Percentiles rank a stretch among this genome's conserved stretches.
Evolutionary conservation across 2,797 vertebrate species (phyloP).

Genomic region (Denticeps clupeoides): DNA sequence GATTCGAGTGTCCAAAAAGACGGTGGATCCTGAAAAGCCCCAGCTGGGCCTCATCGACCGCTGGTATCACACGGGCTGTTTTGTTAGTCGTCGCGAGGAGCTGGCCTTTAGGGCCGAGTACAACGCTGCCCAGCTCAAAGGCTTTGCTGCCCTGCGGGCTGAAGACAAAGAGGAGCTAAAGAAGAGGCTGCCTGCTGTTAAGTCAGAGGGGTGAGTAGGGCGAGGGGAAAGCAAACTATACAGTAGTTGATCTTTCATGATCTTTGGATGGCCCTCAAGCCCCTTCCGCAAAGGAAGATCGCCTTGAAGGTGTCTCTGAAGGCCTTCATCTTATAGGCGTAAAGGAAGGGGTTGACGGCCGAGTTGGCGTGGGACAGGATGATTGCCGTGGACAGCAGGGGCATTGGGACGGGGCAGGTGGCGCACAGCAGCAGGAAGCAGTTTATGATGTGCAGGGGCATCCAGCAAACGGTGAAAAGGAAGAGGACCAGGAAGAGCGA

Average conservation of each 20-base stretch:
- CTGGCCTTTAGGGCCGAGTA: constrained; percentile 76
- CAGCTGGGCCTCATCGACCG: constrained; percentile 95
- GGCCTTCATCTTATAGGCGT: constrained; percentile 58
- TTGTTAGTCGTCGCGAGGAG: constrained; percentile 72
- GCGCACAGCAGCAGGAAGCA: constrained; percentile 61
- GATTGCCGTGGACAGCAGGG: constrained; percentile 55
- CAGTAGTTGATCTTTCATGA: too few relatives aligned
- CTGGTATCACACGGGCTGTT: constrained; percentile 93
- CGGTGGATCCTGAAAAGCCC: constrained; percentile 83
- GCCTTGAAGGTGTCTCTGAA: constrained; percentile 59
- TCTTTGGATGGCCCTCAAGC: constrained; percentile 7
- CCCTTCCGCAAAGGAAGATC: constrained; percentile 49
- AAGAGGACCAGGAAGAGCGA: constrained; percentile 65
- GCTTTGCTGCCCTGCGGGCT: constrained; percentile 65
- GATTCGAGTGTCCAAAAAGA: constrained; percentile 89
- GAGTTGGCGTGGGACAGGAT: constrained; percentile 69
- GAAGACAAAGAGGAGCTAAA: constrained; percentile 89
- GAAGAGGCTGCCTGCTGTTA: constrained; percentile 74
- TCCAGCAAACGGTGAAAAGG: constrained; percentile 66
- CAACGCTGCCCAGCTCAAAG: constrained; percentile 73
- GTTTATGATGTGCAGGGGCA: constrained; percentile 65
- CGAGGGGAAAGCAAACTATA: too few relatives aligned
- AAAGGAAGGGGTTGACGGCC: constrained; percentile 57
- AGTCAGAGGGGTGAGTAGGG: constrained; percentile 79
- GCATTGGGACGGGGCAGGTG: constrained; percentile 43